phyloP scores from a whole-genome alignment of 1,140 invertebrate species.

The Sipha flava region DNA sequence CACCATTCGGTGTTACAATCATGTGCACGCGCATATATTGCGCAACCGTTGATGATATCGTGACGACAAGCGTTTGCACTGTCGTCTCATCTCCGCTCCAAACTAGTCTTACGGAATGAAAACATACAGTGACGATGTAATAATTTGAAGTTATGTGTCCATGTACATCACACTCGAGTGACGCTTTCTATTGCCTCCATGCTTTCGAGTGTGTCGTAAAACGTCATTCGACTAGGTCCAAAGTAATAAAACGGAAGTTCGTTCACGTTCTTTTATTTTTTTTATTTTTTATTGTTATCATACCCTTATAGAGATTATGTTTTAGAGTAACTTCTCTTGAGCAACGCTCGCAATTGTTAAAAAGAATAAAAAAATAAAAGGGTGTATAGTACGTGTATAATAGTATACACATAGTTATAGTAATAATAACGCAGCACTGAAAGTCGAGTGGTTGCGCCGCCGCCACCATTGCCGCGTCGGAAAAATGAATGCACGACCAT shows the following conservation, averaged over 20 bases:
- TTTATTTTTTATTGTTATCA: not conserved
- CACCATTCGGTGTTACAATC: too few species aligned
- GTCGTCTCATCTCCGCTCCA: too few species aligned
- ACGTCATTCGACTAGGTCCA: not conserved
- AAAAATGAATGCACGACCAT: not conserved
- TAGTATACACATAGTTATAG: too few species aligned
- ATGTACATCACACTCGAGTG: not conserved
- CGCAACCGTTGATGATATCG: too few species aligned
- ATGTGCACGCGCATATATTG: too few species aligned
- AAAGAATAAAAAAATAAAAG: not conserved
- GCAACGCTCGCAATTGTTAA: not conserved
- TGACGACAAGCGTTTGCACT: too few species aligned
- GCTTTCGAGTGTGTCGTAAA: not conserved
- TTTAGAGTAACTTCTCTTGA: not conserved
- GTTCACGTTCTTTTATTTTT: not conserved
- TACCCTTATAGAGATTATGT: not conserved
- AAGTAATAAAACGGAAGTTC: conserved; percentile 1
- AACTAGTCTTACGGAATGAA: too few species aligned
- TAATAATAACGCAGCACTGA: not conserved
- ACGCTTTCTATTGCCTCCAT: not conserved
- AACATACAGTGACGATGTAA: too few species aligned
- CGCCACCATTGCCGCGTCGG: too few species aligned
- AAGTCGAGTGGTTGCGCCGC: not conserved
- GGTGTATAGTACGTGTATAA: too few species aligned
- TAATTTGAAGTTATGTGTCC: too few species aligned